phyloP scores from a whole-genome alignment of 2,888 invertebrate genomes.

The Phlogophora meticulosa region DNA sequence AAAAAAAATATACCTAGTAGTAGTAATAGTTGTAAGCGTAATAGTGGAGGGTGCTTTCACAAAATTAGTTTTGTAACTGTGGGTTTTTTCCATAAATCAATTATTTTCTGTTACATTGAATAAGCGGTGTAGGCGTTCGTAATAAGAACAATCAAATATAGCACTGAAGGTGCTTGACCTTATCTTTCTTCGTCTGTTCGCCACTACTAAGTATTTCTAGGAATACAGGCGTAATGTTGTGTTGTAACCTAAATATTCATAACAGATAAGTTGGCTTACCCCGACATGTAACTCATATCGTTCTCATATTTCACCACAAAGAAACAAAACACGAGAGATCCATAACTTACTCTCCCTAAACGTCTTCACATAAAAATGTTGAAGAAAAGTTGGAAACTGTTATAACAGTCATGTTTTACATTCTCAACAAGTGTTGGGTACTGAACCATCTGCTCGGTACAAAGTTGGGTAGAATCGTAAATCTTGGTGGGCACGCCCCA shows the following conservation, averaged over 20 bases:
- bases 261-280: not conserved
- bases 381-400: constrained; percentile 57
- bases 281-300: constrained; percentile 6
- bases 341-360: constrained; percentile 56
- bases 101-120: no score
- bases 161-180: no score
- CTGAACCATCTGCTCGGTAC: constrained; percentile 64
- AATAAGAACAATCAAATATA: no score
- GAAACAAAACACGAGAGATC: constrained; percentile 45
- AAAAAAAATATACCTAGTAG: no score
- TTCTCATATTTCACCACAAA: constrained; percentile 12
- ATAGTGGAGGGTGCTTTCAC: no score
- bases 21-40: no score
- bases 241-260: constrained; percentile 9
- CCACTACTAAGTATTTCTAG: no score
- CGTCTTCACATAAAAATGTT: constrained; percentile 59
- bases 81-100: no score
- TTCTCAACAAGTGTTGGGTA: constrained; percentile 67
- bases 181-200: no score
- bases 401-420: constrained; percentile 67
- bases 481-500: constrained; percentile 64
- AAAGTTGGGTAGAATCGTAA: constrained; percentile 66
- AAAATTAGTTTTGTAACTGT: no score
- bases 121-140: no score
- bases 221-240: not conserved